Evolutionary conservation across 2,113 vertebrate species (phyloP), one percentile per base, ranked within the genome.

Genomic region (Hydrolagus affinis): DNA sequence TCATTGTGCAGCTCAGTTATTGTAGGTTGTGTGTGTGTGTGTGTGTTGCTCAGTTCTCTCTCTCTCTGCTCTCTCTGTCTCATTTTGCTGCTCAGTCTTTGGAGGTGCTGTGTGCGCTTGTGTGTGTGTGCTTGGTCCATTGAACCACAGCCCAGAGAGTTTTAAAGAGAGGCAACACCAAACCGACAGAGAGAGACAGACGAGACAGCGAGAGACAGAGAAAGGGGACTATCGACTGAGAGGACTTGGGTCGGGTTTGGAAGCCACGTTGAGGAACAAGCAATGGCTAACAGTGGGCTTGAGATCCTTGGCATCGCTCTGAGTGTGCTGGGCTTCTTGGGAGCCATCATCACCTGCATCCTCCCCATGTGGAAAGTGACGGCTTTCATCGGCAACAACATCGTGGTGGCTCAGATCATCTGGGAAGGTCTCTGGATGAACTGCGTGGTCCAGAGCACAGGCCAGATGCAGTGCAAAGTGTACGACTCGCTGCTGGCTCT

Each of bases 301-400:
- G 96, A 98, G 91, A 94, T 97, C 85, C 87, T 94, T 0, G 97
- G 95, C 2, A 88, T 95, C 0, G 77, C 92, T 62, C 88, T 98
- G 86, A 93, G 94, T 0, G 91, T 95, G 88, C 85, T 97, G 25
- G 96, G 96, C 2, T 96, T 95, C 95, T 70, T 97, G 73, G 94
- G 95, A 87, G 92, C 91, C 89, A 95, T 97, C 87, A 70, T 96
- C 69, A 93, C 94, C 88, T 98, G 96, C 1, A 94, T 94, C 1
- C 69, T 98, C 86, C 96, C 96, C 21, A 93, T 95, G 93, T 98
- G 96, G 96, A 93, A 91, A 23, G 96, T 96, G 70, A 91, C 95
- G 2, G 95, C 96, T 68, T 97, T 98, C 89, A 94, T 97, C 69
- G 96, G 96, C 68, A 95, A 90, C 93, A 97, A 94, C 92, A 97